phyloP scores from a whole-genome alignment of 2,797 vertebrate genomes.

The Gymnodraco acuticeps region DNA sequence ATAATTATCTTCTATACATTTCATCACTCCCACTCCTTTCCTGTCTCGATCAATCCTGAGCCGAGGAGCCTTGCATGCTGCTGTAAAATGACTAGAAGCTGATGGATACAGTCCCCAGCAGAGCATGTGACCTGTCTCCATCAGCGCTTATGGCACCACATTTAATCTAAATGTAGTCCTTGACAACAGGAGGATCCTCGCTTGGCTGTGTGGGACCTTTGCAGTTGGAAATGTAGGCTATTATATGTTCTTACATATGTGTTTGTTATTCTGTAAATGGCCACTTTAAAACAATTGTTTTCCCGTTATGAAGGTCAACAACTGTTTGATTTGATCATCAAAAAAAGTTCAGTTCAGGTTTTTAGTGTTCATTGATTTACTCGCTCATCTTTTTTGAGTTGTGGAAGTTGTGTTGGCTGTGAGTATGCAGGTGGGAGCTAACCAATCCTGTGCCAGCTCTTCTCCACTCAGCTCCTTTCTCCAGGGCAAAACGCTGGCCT shows the following conservation, averaged over 20 bases:
- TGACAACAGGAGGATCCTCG: conserved; percentile 58
- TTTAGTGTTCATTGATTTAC: background rate
- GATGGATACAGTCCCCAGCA: conserved; percentile 78
- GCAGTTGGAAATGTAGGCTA: conserved; percentile 21
- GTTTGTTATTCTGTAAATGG: conserved; percentile 25
- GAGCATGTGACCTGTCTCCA: conserved; percentile 72
- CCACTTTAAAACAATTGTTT: conserved; percentile 2
- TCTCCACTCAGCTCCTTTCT: conserved; percentile 73
- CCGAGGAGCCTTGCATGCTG: conserved; percentile 72
- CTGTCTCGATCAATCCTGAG: conserved; percentile 80
- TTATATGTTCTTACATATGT: conserved; percentile 3
- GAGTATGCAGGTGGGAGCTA: conserved; percentile 65
- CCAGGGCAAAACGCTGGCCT: conserved; percentile 71
- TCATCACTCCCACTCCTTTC: conserved; percentile 81
- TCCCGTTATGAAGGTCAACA: conserved; percentile 6
- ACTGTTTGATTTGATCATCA: background rate
- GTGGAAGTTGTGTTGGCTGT: conserved; percentile 55
- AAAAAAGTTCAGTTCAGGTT: background rate
- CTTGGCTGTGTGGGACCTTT: conserved; percentile 33
- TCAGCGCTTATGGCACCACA: conserved; percentile 59
- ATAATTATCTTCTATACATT: conserved; percentile 83
- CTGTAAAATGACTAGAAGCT: conserved; percentile 79
- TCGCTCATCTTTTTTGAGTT: conserved; percentile 36
- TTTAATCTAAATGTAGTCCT: conserved; percentile 77
- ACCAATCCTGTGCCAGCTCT: conserved; percentile 70